Evolutionary conservation across 2,113 vertebrate genomes (phyloP).

Genomic region (Coptodon bakossiorum): DNA sequence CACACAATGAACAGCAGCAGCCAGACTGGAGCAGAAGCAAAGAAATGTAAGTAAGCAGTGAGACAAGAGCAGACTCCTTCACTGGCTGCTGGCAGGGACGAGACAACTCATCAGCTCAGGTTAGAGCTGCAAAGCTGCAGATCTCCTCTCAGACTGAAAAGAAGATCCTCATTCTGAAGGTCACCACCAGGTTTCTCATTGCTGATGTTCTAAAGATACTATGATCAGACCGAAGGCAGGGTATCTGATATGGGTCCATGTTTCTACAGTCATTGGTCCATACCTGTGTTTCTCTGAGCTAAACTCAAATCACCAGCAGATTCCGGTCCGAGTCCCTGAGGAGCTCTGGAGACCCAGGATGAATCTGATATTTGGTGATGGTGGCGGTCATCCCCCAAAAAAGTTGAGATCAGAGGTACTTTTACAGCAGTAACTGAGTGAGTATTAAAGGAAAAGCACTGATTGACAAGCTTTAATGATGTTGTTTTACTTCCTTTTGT

Average conservation of each 20-base stretch:
- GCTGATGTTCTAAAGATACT: background rate
- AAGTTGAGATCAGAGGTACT: fast-evolving
- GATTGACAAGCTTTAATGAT: background rate
- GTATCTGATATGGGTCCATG: background rate
- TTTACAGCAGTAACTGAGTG: background rate
- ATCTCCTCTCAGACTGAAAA: background rate
- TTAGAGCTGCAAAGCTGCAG: background rate
- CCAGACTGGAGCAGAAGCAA: background rate
- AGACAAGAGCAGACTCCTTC: background rate
- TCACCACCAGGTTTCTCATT: background rate
- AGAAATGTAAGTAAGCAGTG: background rate
- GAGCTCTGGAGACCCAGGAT: background rate
- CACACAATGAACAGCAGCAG: background rate
- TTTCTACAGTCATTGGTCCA: background rate
- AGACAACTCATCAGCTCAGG: background rate
- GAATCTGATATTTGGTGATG: background rate
- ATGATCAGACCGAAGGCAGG: background rate
- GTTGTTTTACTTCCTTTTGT: background rate
- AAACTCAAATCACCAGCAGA: background rate
- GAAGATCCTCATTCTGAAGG: background rate
- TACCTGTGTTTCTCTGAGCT: background rate
- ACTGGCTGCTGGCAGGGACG: background rate
- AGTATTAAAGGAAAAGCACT: background rate
- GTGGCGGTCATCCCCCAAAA: background rate
- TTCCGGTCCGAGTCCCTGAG: background rate